Base-by-base conservation (phyloP, 2,113 vertebrate species). In the Cricetomys ansorgei region DNA sequence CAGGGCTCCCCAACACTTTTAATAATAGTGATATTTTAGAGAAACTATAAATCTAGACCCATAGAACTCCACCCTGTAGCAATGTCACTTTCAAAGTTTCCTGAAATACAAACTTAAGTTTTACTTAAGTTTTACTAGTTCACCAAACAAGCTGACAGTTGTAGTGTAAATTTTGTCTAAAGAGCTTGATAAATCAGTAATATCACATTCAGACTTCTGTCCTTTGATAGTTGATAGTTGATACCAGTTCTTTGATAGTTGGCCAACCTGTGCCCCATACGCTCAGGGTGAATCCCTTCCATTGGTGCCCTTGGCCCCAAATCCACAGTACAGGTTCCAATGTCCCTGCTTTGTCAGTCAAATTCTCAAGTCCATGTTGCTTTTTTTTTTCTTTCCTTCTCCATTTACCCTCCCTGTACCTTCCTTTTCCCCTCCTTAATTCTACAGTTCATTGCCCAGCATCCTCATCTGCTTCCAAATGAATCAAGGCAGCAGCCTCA, bases 211-310 rank as follows among this genome's bases (percentile, higher is more conserved):
- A 77, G 0, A 91, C 3, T 3, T 62, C 21, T 59, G 11, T n/a
- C 25, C 25, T 23, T 29, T 17, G n/a, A n/a, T n/a, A n/a, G n/a
- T n/a, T n/a, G n/a, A n/a, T n/a, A n/a, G n/a, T n/a, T n/a, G n/a
- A n/a, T n/a, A n/a, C n/a, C 3, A 79, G 5, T 40, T 57, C 12
- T 77, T 62, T 31, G 16, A 84, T 25, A 6, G 27, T 37, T 40
- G 37, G 4, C 8, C 0, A 2, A 7, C 4, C 7, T 34, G 0
- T 8, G 2, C 16, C 91, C 2, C 50, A 25, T 48, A 25, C 7
- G 13, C 29, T 59, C 70, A 29, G 34, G 53, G 70, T 40, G 23
- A 12, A 19, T 7, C 29, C 17, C 19, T 79, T 67, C 0, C 2
- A 55, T 48, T 8, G 34, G 13, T 11, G 31, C 1, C 11, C 34